Conservation (phyloP, 2,797 vertebrate genomes). For the Lutjanus argentimaculatus region DNA sequence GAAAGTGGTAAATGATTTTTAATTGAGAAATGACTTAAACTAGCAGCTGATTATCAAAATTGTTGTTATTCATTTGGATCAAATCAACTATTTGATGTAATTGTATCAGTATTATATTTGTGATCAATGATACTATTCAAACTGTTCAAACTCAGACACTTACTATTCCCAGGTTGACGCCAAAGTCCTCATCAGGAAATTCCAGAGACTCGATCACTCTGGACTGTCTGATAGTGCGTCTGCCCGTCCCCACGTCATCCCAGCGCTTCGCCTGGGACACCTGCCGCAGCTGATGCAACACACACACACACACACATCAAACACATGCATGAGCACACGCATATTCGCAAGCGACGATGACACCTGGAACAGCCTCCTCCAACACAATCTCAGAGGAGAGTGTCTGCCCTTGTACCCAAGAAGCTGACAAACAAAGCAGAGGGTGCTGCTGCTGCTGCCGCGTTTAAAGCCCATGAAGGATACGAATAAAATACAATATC, state of each 20-base stretch:
- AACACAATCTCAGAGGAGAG: conserved; percentile 26
- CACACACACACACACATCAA: conserved; percentile 35
- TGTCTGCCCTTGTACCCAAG: conserved; percentile 23
- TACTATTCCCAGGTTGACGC: conserved; percentile 90
- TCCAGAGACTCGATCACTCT: conserved; percentile 87
- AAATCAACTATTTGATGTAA: background rate
- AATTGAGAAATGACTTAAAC: background rate
- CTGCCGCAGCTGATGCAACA: conserved; percentile 87
- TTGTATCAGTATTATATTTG: background rate
- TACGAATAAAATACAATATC: conserved; percentile 60
- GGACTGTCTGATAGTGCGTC: conserved; percentile 80
- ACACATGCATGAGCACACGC: conserved; percentile 2
- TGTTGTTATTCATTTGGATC: background rate
- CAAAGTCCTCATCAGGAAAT: conserved; percentile 90
- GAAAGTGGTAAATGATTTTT: background rate
- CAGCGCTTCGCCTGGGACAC: conserved; percentile 89
- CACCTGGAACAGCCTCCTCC: conserved; percentile 34
- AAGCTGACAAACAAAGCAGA: conserved; percentile 43
- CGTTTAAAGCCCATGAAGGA: conserved; percentile 27
- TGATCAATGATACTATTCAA: background rate
- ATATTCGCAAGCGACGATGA: conserved; percentile 12
- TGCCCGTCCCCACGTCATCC: conserved; percentile 85
- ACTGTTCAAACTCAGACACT: conserved; percentile 65
- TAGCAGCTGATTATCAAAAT: background rate
- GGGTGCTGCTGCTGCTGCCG: conserved; percentile 8